phyloP scores from a whole-genome alignment of 1,140 invertebrate species.

The Drosophila parabipectinata region DNA sequence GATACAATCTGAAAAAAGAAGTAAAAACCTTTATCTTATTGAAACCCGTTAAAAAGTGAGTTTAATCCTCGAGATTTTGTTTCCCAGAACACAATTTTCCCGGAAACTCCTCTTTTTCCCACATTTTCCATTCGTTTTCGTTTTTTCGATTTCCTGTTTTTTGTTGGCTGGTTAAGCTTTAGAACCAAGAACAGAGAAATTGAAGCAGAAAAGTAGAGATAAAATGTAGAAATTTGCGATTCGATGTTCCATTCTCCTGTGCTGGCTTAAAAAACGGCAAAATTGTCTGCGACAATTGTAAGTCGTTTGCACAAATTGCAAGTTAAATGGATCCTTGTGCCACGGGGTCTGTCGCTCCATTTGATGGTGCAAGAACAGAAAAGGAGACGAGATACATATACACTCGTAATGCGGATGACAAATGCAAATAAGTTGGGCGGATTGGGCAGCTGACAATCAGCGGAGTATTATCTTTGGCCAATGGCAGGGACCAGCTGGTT shows the following conservation, averaged over 20 bases:
- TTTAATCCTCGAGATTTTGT: neutral
- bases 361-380: constrained; percentile 22
- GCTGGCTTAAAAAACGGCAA: constrained; percentile 8
- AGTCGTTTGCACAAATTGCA: constrained; percentile 59
- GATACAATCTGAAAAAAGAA: too few relatives aligned
- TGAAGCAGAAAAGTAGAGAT: constrained; percentile 12
- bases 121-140: constrained; percentile 6
- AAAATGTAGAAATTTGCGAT: constrained; percentile 45
- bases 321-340: constrained; percentile 54
- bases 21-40: too few relatives aligned
- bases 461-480: constrained; percentile 38
- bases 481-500: constrained; percentile 4
- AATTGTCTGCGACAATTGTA: constrained; percentile 57
- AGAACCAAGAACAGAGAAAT: neutral
- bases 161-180: constrained; percentile 21
- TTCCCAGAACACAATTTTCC: neutral
- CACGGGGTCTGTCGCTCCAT: constrained; percentile 39
- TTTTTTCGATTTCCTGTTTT: neutral
- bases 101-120: neutral
- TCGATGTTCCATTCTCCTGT: constrained; percentile 31
- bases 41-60: too few relatives aligned
- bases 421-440: constrained; percentile 35
- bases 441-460: constrained; percentile 32
- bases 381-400: neutral
- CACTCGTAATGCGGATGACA: constrained; percentile 29